These are phyloP conservation scores for Listrodromus nycthemerus DNA, from an alignment of 2,888 invertebrate genomes.

Conservation along the genomic window DNA sequence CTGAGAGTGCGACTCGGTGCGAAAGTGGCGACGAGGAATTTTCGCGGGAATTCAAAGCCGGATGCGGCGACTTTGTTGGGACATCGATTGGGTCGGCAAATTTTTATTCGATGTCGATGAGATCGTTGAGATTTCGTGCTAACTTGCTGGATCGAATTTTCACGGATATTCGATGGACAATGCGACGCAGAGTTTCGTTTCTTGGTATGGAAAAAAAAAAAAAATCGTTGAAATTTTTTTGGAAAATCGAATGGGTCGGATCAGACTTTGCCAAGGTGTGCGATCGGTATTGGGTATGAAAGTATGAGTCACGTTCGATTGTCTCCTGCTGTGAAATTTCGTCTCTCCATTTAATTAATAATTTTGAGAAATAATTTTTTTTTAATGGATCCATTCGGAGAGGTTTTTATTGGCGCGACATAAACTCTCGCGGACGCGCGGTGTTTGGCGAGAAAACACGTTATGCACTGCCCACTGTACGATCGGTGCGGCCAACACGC, in stretches of 20 bases:
- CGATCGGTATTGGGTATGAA: too few species aligned
- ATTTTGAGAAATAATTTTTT: neutral
- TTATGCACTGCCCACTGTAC: constrained; percentile 50
- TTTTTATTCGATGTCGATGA: neutral
- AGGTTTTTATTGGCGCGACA: neutral
- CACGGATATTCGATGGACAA: neutral
- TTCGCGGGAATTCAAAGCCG: neutral
- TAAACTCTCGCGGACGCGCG: constrained; percentile 10
- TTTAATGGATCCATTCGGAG: neutral
- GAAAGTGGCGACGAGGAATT: neutral
- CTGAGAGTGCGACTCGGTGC: neutral
- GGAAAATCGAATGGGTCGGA: neutral
- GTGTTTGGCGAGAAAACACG: constrained; percentile 44
- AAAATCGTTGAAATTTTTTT: neutral
- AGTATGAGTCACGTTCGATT: neutral
- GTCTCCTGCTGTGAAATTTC: too few species aligned
- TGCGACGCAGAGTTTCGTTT: too few species aligned
- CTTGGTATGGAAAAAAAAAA: too few species aligned
- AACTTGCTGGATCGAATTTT: neutral
- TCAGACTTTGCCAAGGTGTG: too few species aligned
- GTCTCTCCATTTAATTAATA: neutral
- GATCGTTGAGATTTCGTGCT: neutral
- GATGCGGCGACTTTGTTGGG: neutral
- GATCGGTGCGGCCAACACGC: constrained; percentile 28
- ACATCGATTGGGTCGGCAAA: neutral